Base-by-base conservation (phyloP, 2,888 invertebrate species). In the Pimpla rufipes region DNA sequence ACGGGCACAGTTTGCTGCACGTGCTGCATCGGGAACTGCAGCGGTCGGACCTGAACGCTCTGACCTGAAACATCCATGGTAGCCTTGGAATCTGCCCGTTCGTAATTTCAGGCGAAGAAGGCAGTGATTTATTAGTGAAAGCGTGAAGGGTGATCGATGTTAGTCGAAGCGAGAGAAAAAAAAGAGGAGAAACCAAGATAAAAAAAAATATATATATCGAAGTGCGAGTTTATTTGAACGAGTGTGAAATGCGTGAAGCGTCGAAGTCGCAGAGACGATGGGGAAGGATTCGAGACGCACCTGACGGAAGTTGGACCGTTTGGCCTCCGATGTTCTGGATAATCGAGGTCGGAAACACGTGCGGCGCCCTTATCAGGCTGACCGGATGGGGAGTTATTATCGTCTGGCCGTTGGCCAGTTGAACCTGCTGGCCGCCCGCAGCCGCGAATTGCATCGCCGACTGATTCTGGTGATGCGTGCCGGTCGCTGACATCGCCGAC, bases 1-100 rank as follows among this genome's bases (percentile, higher is more conserved):
- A 98, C 97, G 0, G 98, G 98, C 71, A 98, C 97, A 81, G 97
- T 96, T 90, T 96, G 96, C 88, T 94, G 95, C 45, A 95, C 92
- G 87, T 94, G 92, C 90, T 96, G 96, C 94, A 96, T 94, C 2
- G 96, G 96, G 83, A 96, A 96, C 93, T 97, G 97, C 52, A 96
- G 93, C 0, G 95, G 95, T 37, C 96, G 94, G 4, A 97, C 95
- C 81, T 96, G 95, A 23, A 97, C 95, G 91, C 96, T 96, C 93
- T 97, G 97, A 78, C 96, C 96, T 93, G 93, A 89, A 92, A 93
- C 86, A 89, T 87, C 86, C 81, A 87, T 81, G 85, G 85, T 85
- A 86, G 85, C 88, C 88, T 90, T 89, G 88, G 88, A 83, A 87
- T 89, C 88, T 89, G 88, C 87, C 86, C 88, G 83, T 85, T 85